Evolutionary conservation across 2,113 vertebrate species (phyloP), one percentile per base, ranked within the genome.

Genomic region (Turdus rufiventris): DNA sequence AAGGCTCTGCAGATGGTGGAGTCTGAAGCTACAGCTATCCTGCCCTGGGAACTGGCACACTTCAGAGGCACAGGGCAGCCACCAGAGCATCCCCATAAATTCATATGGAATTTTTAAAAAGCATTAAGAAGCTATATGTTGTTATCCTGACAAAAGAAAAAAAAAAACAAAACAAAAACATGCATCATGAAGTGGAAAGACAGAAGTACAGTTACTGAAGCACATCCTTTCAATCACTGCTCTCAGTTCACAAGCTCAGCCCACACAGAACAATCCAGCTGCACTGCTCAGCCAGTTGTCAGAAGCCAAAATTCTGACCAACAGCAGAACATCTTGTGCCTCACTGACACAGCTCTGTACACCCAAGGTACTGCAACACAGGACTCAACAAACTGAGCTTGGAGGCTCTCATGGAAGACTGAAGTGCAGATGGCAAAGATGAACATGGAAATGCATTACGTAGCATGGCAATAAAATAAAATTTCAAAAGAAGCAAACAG

Each of bases 131-230:
- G 94, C 97, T 98, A 96, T 62, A 97, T 97, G 96, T 87, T 95
- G 97, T 97, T 98, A 97, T 97, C 98, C 98, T 98, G 98, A 98
- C 96, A 97, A 98, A 98, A 98, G 95, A 97, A 97, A 95, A 96
- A 97, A 96, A 63, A 65, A 17, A 5, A 97, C n/a, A 34, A 28
- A 58, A 38, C n/a, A 77, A 53, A 53, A 80, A 89, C 83, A 98
- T 97, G 98, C 97, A 98, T 98, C 96, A 98, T 97, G 96, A 98
- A 96, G 97, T 97, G 96, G 96, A 98, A 97, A 97, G 95, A 98
- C 97, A 96, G 58, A 97, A 94, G 73, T 94, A 97, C 88, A 96
- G 75, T 93, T 76, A 88, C 96, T 97, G 96, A 96, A 97, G 96
- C 97, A 96, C 96, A 97, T 63, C 95, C 95, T 97, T 95, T 94